A percentile compares a stretch with the other conserved stretches of the same genome.
These are phyloP conservation scores for Monochamus saltuarius DNA, from an alignment of 1,140 invertebrate genomes.

Conservation along the genomic window DNA sequence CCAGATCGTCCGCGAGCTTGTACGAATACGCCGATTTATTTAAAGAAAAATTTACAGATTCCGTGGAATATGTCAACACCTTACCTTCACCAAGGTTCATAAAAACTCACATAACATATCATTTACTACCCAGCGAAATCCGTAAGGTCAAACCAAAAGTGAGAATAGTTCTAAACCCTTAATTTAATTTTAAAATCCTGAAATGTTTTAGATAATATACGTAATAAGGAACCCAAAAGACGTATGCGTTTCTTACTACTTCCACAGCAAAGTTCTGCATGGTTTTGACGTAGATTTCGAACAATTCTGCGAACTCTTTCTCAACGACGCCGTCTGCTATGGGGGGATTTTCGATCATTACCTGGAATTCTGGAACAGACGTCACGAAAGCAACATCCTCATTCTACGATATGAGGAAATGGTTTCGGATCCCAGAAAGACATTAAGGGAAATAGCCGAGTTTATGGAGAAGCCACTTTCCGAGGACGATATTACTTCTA, in stretches of 20 bases:
- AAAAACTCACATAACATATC: conserved; percentile 77
- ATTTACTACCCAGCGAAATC: conserved; percentile 68
- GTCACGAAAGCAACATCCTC: conserved; percentile 72
- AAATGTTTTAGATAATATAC: conserved; percentile 76
- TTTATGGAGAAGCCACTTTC: conserved; percentile 71
- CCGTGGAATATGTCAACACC: conserved; percentile 68
- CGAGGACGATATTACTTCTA: conserved; percentile 62
- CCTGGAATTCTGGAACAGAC: conserved; percentile 71
- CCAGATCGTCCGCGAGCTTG: conserved; percentile 31
- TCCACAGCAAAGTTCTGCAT: conserved; percentile 77
- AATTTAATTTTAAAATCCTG: too few species aligned
- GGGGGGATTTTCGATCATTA: conserved; percentile 65
- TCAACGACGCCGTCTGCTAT: conserved; percentile 58
- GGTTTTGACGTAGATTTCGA: conserved; percentile 71
- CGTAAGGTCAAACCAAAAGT: conserved; percentile 73
- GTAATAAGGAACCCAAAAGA: conserved; percentile 92
- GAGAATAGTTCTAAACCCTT: conserved; percentile 8
- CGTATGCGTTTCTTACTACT: conserved; percentile 87
- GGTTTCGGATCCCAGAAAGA: conserved; percentile 68
- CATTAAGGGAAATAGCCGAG: conserved; percentile 66
- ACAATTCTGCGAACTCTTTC: conserved; percentile 79
- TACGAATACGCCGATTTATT: conserved; percentile 29
- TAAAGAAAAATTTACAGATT: conserved; percentile 53
- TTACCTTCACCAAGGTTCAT: conserved; percentile 71
- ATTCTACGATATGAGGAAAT: conserved; percentile 86